These are phyloP conservation scores for Margarornis squamiger DNA, from an alignment of 2,797 vertebrate genomes.

Conservation along the genomic window DNA sequence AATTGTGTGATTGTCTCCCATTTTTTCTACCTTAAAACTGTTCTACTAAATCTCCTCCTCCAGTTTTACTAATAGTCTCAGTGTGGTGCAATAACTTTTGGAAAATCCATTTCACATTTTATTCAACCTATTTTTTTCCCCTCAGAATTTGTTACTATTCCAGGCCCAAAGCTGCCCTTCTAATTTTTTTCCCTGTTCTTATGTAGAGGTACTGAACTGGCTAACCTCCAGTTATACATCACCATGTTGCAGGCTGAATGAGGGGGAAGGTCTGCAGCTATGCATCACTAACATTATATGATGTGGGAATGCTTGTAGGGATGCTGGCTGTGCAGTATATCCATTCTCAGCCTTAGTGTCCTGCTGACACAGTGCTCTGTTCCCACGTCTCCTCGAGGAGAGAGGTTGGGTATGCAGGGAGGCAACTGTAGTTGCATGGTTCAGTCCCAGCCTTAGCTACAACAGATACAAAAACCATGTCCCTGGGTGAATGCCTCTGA, in stretches of 20 bases:
- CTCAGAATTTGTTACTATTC: background rate
- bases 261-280: background rate
- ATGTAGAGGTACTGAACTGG: background rate
- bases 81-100: background rate
- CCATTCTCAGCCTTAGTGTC: rapidly evolving
- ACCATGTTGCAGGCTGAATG: background rate
- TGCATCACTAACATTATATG: background rate
- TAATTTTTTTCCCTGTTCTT: background rate
- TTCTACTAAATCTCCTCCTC: background rate
- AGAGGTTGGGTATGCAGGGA: background rate
- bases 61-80: background rate
- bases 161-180: background rate
- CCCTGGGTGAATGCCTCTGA: background rate
- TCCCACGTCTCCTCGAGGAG: background rate
- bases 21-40: background rate
- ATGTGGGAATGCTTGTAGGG: background rate
- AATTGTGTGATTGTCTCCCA: background rate
- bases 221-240: background rate
- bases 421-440: background rate
- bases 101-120: background rate
- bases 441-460: background rate
- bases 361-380: no score
- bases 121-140: background rate
- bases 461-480: rapidly evolving
- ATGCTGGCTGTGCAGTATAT: background rate